Evolutionary conservation across 2,888 invertebrate species (phyloP).

Genomic region (Tetragonula carbonaria): DNA sequence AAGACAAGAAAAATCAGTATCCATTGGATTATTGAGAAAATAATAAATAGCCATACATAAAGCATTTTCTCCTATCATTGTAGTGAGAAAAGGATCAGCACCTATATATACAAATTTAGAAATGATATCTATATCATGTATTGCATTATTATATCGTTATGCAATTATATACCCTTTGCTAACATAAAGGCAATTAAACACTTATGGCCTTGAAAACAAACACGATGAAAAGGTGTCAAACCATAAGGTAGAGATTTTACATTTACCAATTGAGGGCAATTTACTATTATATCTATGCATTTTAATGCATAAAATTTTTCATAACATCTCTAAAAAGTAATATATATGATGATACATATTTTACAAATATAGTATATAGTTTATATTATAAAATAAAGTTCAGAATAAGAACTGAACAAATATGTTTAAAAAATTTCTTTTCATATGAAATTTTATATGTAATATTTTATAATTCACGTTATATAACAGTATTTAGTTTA

Average conservation of each 20-base stretch:
- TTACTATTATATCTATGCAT: conserved; percentile 55
- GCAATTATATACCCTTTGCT: conserved; percentile 49
- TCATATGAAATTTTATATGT: not conserved
- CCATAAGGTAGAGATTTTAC: conserved; percentile 31
- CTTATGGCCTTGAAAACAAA: conserved; percentile 51
- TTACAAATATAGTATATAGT: not conserved
- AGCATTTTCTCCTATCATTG: conserved; percentile 56
- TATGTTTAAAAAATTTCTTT: not conserved
- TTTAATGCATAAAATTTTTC: conserved; percentile 46
- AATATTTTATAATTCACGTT: not conserved
- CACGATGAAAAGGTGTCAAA: conserved; percentile 59
- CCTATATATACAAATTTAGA: conserved; percentile 33
- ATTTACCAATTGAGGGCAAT: conserved; percentile 59
- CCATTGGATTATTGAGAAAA: conserved; percentile 42
- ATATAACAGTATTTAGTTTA: conserved; percentile 30
- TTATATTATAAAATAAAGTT: not conserved
- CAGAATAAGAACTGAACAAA: not conserved
- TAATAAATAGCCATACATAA: conserved; percentile 55
- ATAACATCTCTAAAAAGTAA: conserved; percentile 49
- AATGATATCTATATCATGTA: not conserved
- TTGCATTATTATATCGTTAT: conserved; percentile 3
- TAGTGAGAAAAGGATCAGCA: conserved; percentile 49
- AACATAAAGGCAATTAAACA: conserved; percentile 61
- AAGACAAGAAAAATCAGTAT: conserved; percentile 53
- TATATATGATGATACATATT: not conserved